A percentile compares a stretch with the other conserved stretches of the same genome.
Conservation (phyloP, 2,888 invertebrate species). For the Deroplatys truncata region DNA sequence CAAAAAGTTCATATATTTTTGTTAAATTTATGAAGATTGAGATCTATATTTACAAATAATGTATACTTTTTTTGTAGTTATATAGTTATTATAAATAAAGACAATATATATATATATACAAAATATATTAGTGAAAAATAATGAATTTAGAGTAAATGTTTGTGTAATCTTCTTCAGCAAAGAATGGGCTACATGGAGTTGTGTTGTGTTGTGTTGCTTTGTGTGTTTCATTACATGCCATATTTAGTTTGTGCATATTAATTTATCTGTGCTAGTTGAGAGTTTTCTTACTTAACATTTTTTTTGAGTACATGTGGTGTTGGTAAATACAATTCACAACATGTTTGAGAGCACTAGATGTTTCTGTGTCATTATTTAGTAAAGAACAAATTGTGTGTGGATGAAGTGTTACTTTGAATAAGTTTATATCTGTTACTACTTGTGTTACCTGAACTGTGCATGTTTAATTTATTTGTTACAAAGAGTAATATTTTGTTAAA, state of each 20-base stretch:
- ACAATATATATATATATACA: not conserved
- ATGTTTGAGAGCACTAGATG: no score
- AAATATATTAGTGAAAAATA: not conserved
- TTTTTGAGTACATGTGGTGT: not conserved
- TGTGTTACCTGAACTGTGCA: no score
- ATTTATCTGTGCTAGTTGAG: not conserved
- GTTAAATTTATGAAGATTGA: not conserved
- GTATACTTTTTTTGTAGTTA: not conserved
- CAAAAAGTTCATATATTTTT: not conserved
- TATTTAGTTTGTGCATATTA: not conserved
- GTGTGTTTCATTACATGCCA: not conserved
- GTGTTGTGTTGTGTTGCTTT: not conserved
- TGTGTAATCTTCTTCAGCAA: not conserved
- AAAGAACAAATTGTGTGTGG: no score
- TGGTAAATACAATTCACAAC: no score
- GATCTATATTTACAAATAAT: not conserved
- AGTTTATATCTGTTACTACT: no score
- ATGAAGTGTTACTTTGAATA: no score
- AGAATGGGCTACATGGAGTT: not conserved
- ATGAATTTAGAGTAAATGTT: not conserved
- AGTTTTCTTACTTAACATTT: not conserved
- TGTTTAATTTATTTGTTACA: no score
- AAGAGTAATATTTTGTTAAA: no score
- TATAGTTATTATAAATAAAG: not conserved
- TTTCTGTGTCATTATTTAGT: no score